Evolutionary conservation across 2,888 invertebrate species (phyloP).

Genomic region (Noctua fimbriata): DNA sequence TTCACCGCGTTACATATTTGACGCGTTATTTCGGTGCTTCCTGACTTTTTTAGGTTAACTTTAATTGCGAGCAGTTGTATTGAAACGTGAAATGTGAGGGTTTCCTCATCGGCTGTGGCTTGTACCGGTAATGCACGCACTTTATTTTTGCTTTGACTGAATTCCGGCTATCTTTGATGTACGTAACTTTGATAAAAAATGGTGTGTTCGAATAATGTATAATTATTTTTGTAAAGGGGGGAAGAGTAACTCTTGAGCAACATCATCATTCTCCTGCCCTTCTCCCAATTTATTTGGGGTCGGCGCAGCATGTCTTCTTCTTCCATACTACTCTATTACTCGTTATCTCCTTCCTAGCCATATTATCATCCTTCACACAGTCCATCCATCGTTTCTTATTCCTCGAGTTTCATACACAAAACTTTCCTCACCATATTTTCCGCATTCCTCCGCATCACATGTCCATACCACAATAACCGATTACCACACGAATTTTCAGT

Average conservation of each 20-base stretch:
- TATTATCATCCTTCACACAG: background rate
- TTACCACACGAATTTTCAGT: no score
- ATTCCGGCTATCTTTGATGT: slow-evolving; percentile 6
- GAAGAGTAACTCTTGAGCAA: background rate
- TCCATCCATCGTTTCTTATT: background rate
- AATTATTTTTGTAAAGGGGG: background rate
- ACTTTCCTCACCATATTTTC: background rate
- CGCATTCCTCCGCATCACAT: no score
- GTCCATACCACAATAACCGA: no score
- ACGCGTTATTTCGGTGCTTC: slow-evolving; percentile 59
- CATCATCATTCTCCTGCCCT: background rate
- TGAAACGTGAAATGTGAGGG: slow-evolving; percentile 51
- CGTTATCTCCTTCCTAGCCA: background rate
- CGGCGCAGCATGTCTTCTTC: background rate
- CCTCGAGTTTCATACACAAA: background rate
- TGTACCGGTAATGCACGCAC: slow-evolving; percentile 24
- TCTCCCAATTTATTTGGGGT: background rate
- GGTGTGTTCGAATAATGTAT: background rate
- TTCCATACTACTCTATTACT: background rate
- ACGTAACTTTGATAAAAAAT: background rate
- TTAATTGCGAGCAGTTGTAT: slow-evolving; percentile 54
- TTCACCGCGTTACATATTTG: slow-evolving; percentile 50
- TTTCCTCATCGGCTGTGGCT: slow-evolving; percentile 31
- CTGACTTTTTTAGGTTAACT: slow-evolving; percentile 62
- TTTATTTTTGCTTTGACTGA: background rate